Evolutionary conservation across 1,140 invertebrate genomes (phyloP), one percentile per base, ranked within the genome.

Genomic region (Leptopilina clavipes): DNA sequence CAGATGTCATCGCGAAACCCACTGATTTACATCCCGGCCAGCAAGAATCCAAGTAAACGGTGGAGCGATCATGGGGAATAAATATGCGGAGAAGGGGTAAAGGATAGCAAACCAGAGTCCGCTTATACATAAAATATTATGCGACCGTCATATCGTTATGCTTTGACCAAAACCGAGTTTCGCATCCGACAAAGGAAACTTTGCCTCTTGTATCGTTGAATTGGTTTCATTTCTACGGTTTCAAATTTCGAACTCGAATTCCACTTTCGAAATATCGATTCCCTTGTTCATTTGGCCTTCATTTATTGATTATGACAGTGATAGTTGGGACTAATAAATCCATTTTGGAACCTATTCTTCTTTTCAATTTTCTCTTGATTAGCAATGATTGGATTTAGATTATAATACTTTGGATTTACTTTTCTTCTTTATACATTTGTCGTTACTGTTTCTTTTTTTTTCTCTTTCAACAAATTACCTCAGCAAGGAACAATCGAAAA

Each of bases 401-500:
- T n/a, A n/a, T n/a, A n/a, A n/a, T n/a, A n/a, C n/a, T 14, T 25
- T 19, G 2, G 19, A 31, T 22, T 22, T 31, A 31, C 3, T 65
- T 25, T 31, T 14, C 25, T 65, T 31, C 59, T 31, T 65, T 65
- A 17, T 54, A 31, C 14, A 14, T 31, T 65, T 22, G 22, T 65
- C 11, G 5, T 25, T 12, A n/a, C n/a, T 48, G 19, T 31, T 31
- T 2, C 25, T 5, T 31, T 31, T n/a, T 40, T 54, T 76, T 74
- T 65, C 18, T 65, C n/a, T n/a, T n/a, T n/a, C n/a, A n/a, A 75
- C 70, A 79, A 80, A 72, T 77, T 75, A 65, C 56, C 74, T 17
- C 6, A 76, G 40, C 8, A 74, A 79, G 75, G 82, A 81, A 84
- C 83, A 84, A 85, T 85, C 76, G 82, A 82, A 85, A 85, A 80